Base-by-base conservation (phyloP, 2,888 invertebrate species). In the Cremastinae sp. region DNA sequence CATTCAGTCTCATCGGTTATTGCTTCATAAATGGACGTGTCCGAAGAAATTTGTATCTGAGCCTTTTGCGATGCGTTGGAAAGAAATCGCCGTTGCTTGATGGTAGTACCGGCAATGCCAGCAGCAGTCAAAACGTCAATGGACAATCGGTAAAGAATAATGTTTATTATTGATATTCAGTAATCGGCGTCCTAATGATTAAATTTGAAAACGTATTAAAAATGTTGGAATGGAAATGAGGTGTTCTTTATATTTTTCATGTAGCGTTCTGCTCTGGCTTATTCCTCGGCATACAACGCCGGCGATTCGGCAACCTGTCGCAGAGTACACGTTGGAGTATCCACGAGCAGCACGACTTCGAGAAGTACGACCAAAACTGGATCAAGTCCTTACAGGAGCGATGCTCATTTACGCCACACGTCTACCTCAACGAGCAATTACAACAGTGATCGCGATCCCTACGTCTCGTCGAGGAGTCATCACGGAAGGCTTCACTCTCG, bases 281-380 rank as follows among this genome's bases (percentile, higher is more conserved):
- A 96, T 86, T 94, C 96, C 1, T 91, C 96, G 77, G 95, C 96
- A 0, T 96, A 96, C 86, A 94, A 95, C 75, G 93, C 93, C 85
- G 93, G 94, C 43, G 93, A 93, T 56, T 87, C 92, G 81, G 93
- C 93, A 78, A 62, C 64, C 7, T 92, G 93, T 22, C 91, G 92
- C 43, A 90, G 94, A 80, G 90, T 96, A 56, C 95, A 96, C 88
- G 94, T 97, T 78, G 98, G 98, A 37, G 97, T 98, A 82, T 97
- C 98, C 9, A 97, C 97, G 0, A 97, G 97, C 0, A 97, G 97
- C 75, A 98, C 98, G 0, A 98, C 98, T 0, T 97, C 97, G 0
- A 92, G 97, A 79, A 97, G 97, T 35, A 98, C 98, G 0, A 97
- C 96, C 58, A 98, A 98, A 90, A 98, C 98, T 10, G 96, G 96